Conservation (phyloP, 2,888 invertebrate species). For the Noctuana brunneofusca region DNA sequence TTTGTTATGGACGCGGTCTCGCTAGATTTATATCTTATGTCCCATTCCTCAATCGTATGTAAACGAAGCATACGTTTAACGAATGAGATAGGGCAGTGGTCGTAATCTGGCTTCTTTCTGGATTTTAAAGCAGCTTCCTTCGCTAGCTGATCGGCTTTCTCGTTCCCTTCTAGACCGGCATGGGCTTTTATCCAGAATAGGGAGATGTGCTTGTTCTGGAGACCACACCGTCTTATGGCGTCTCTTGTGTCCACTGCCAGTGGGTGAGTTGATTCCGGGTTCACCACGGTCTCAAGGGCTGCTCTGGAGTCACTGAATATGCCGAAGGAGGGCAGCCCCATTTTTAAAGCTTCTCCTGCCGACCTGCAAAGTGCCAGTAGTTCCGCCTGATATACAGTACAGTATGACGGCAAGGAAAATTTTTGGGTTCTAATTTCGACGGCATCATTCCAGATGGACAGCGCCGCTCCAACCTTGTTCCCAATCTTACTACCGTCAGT, state of each 20-base stretch:
- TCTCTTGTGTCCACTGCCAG: not conserved
- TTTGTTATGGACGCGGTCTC: not conserved
- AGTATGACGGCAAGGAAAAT: not conserved
- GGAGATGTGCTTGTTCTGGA: not conserved
- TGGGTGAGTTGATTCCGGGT: not conserved
- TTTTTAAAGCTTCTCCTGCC: not conserved
- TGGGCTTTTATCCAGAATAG: constrained; percentile 1
- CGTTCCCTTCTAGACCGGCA: not conserved
- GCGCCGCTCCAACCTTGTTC: not conserved
- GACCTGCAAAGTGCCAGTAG: not conserved
- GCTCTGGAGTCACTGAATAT: not conserved
- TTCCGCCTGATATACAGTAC: not conserved
- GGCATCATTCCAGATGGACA: not conserved
- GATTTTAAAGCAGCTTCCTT: constrained; percentile 15
- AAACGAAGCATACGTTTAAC: not conserved
- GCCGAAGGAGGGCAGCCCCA: not conserved
- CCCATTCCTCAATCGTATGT: not conserved
- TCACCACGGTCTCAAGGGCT: not conserved
- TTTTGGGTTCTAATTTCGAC: not conserved
- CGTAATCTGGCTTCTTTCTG: constrained; percentile 12
- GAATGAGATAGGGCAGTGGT: constrained; percentile 4
- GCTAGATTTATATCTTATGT: not conserved
- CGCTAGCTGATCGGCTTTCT: not conserved
- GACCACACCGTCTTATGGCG: too few species aligned
- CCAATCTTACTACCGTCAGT: not conserved